These are phyloP conservation scores for Apamea anceps DNA, from an alignment of 2,888 invertebrate species.

Conservation along the genomic window DNA sequence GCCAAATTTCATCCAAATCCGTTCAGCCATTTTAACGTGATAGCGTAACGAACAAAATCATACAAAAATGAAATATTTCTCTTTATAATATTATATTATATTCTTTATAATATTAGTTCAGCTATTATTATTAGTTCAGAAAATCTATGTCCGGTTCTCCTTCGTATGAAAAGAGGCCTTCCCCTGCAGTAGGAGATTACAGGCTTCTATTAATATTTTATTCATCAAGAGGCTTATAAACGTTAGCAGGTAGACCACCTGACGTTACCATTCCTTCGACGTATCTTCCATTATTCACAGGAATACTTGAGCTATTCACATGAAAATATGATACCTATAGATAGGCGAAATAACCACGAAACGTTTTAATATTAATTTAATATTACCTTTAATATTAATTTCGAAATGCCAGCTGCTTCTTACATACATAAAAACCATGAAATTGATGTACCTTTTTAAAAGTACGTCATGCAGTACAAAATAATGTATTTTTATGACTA, in stretches of 20 bases:
- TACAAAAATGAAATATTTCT: too few relatives aligned
- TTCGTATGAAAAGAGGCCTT: not conserved
- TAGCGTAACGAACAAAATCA: too few relatives aligned
- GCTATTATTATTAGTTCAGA: too few relatives aligned
- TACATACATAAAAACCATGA: conserved; percentile 21
- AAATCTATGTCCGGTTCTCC: not conserved
- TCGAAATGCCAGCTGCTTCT: not conserved
- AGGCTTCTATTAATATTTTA: not conserved
- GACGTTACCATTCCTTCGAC: conserved; percentile 6
- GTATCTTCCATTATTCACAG: conserved; percentile 1
- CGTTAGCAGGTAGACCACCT: not conserved
- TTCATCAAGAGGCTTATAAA: not conserved
- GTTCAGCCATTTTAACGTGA: too few relatives aligned
- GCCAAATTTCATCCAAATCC: too few relatives aligned
- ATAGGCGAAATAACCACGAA: not conserved
- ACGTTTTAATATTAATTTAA: not conserved
- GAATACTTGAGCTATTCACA: not conserved
- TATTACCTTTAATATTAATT: conserved; percentile 1
- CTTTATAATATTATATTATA: too few relatives aligned
- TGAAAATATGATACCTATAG: not conserved
- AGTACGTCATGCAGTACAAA: conserved; percentile 30
- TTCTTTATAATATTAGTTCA: too few relatives aligned
- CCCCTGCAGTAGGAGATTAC: not conserved
- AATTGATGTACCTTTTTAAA: conserved; percentile 13
- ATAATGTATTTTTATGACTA: conserved; percentile 51